Conservation (phyloP, 2,113 vertebrate genomes). For the Abramis brama region DNA sequence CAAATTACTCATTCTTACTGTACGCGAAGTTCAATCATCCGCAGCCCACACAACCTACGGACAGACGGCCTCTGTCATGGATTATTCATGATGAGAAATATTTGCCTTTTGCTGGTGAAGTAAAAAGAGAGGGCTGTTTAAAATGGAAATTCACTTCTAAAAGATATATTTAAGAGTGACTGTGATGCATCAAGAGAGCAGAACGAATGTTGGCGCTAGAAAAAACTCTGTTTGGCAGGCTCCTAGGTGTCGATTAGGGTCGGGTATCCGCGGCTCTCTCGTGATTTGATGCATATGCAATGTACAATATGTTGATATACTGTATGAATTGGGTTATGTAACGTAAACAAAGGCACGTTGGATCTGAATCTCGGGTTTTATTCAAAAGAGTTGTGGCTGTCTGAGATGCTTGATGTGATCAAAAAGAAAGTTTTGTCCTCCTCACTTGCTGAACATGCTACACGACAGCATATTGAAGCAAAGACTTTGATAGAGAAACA, state of each 20-base stretch:
- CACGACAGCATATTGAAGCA: background rate
- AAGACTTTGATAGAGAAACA: background rate
- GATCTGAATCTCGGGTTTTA: background rate
- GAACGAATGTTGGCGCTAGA: constrained; percentile 15
- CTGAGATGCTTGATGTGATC: background rate
- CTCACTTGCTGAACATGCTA: background rate
- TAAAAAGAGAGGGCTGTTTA: constrained; percentile 22
- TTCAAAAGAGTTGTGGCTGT: background rate
- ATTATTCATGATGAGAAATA: constrained; percentile 38
- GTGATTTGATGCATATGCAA: background rate
- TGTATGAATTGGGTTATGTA: constrained; percentile 3
- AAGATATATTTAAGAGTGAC: constrained; percentile 41
- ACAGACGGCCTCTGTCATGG: constrained; percentile 14
- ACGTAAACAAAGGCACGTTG: background rate
- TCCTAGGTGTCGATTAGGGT: constrained; percentile 9
- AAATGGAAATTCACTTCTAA: constrained; percentile 3
- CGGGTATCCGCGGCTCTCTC: background rate
- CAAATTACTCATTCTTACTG: constrained; percentile 18
- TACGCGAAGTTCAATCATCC: constrained; percentile 23
- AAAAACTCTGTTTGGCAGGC: constrained; percentile 2
- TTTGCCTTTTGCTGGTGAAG: constrained; percentile 33
- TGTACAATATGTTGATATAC: background rate
- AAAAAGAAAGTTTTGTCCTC: background rate
- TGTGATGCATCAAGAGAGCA: constrained; percentile 8
- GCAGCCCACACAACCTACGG: constrained; percentile 33